Evolutionary conservation across 1,140 invertebrate species (phyloP), one percentile per base, ranked within the genome.

Genomic region (Babylonia areolata): DNA sequence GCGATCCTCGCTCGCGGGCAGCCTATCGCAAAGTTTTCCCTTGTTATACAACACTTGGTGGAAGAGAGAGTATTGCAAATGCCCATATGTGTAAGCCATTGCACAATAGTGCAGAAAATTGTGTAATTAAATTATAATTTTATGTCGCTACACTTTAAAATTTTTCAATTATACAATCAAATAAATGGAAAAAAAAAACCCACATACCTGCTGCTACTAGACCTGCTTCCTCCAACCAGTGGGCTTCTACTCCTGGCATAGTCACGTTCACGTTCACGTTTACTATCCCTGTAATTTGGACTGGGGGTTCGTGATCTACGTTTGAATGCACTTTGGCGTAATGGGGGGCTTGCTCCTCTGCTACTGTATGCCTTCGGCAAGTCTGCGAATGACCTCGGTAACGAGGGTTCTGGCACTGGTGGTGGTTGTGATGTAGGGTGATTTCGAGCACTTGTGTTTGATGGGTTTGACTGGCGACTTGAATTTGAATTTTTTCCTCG

Each of bases 291-390:
- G 78, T 54, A 54, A n/a, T 69, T 81, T 51, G 90, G 91, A 90
- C 90, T 92, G 31, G 88, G 88, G 86, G 81, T 87, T 40, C 88
- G 83, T 58, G 89, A 90, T 37, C 87, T 71, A 17, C 89, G 83
- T 42, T 86, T 88, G 42, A 37, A 69, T n/a, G 58, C 77, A 73
- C 75, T 79, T 51, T 35, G 84, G 17, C 83, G 88, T 42, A 85
- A 58, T 35, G 81, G 71, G n/a, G 82, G 42, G 35, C 64, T 75
- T 42, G 58, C 75, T 11, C 69, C 54, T 64, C 75, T 40, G 28
- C 82, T 33, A 73, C 85, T 86, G 75, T 87, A 89, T 3, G 89
- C 89, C 75, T 87, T 88, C 2, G 89, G 89, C 78, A 89, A 77
- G 69, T 89, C 88, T 20, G 88, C 87, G 84, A 89, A 89, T 28